These are phyloP conservation scores for Linnaemya vulpina DNA, from an alignment of 2,888 invertebrate genomes.

Conservation along the genomic window DNA sequence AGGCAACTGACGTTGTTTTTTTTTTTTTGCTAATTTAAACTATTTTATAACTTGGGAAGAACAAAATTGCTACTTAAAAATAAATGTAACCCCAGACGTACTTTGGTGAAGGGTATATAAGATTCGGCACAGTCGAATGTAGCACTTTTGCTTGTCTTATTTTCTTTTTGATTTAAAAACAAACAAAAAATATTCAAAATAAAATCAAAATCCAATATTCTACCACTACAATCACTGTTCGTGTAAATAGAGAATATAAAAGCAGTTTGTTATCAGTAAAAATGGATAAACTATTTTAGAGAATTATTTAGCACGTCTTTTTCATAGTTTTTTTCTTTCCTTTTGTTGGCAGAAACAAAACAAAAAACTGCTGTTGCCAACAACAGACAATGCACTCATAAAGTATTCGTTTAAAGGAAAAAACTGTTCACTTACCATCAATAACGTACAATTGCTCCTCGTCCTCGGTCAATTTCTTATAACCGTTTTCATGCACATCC, in stretches of 20 bases:
- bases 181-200: too few relatives aligned
- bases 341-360: not conserved
- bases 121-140: too few relatives aligned
- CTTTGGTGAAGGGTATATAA: too few relatives aligned
- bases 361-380: not conserved
- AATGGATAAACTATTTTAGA: slow-evolving; percentile 29
- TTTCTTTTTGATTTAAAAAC: too few relatives aligned
- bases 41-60: too few relatives aligned
- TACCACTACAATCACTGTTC: not conserved
- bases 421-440: slow-evolving; percentile 74
- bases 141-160: too few relatives aligned
- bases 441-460: slow-evolving; percentile 79
- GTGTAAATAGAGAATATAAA: not conserved
- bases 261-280: slow-evolving; percentile 13
- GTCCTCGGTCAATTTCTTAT: slow-evolving; percentile 75
- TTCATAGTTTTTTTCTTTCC: not conserved
- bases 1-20: too few relatives aligned
- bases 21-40: too few relatives aligned
- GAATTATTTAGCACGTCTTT: slow-evolving; percentile 21
- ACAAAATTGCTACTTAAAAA: too few relatives aligned
- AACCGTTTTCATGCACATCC: slow-evolving; percentile 76
- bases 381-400: not conserved
- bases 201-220: not conserved
- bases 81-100: too few relatives aligned
- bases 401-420: slow-evolving; percentile 8